These are phyloP conservation scores for Lycodopsis pacificus DNA, from an alignment of 2,797 vertebrate genomes.

Conservation along the genomic window DNA sequence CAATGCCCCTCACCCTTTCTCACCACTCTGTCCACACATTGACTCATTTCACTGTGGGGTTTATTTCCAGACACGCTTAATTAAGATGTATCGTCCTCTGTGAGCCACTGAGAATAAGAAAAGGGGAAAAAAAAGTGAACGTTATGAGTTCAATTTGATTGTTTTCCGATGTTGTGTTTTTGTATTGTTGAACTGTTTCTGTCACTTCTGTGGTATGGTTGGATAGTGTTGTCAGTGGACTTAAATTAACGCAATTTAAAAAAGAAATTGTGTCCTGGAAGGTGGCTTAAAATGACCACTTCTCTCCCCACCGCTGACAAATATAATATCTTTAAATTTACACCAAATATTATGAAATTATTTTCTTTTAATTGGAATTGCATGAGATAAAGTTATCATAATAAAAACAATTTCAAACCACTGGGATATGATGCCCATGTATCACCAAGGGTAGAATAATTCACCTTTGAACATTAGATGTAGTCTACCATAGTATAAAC, in stretches of 20 bases:
- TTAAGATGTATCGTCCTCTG: slow-evolving; percentile 45
- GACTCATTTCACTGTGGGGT: slow-evolving; percentile 66
- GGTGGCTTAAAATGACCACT: slow-evolving; percentile 11
- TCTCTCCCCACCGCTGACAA: not conserved
- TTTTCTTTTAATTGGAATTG: slow-evolving; percentile 59
- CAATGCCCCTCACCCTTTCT: slow-evolving; percentile 20
- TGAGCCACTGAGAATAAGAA: slow-evolving; percentile 56
- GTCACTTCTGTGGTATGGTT: slow-evolving; percentile 59
- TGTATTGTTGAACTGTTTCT: slow-evolving; percentile 53
- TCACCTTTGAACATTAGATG: slow-evolving; percentile 54
- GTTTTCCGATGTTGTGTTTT: slow-evolving; percentile 63
- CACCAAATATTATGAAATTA: slow-evolving; percentile 7
- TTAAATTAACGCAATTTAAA: slow-evolving; percentile 47
- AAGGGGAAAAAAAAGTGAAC: slow-evolving; percentile 22
- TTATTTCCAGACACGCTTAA: slow-evolving; percentile 46
- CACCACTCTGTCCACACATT: slow-evolving; percentile 47
- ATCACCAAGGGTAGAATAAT: slow-evolving; percentile 38
- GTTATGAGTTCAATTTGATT: slow-evolving; percentile 37
- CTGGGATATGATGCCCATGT: slow-evolving; percentile 44
- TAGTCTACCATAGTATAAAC: slow-evolving; percentile 54
- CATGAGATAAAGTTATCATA: slow-evolving; percentile 42
- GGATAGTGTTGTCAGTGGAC: slow-evolving; percentile 61
- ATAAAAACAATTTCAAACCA: slow-evolving; percentile 19
- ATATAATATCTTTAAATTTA: slow-evolving; percentile 32
- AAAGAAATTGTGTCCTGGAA: not conserved